Conservation (phyloP, 2,113 vertebrate species). For the Chelonoidis abingdonii region DNA sequence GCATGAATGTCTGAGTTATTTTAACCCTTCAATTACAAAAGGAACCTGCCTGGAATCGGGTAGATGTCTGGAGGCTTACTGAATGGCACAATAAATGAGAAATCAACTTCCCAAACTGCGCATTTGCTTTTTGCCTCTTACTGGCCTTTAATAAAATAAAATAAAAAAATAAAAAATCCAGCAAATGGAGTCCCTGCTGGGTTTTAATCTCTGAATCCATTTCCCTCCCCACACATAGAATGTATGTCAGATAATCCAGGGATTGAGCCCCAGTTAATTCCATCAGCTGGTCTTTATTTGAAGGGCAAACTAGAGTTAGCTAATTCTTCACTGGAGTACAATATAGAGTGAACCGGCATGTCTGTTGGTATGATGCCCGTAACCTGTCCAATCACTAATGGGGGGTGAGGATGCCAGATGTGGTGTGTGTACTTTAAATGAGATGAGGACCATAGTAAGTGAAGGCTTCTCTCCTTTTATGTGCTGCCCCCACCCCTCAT, state of each 20-base stretch:
- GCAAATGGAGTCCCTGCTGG: not conserved
- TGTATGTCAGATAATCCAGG: constrained; percentile 28
- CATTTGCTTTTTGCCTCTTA: not conserved
- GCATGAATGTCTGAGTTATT: not conserved
- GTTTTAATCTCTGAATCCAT: not conserved
- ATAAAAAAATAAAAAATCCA: not conserved
- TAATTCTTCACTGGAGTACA: not conserved
- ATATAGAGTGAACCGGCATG: not conserved
- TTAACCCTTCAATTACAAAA: not conserved
- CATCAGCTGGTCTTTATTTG: constrained; percentile 27
- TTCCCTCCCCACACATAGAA: not conserved
- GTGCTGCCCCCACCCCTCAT: not conserved
- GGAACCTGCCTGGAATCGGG: not conserved
- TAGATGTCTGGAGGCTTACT: not conserved
- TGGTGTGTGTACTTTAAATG: not conserved
- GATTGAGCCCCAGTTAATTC: constrained; percentile 46
- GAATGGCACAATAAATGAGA: not conserved
- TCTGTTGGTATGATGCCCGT: not conserved
- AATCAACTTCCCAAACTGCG: not conserved
- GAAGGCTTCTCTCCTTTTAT: not conserved
- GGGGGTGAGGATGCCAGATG: not conserved
- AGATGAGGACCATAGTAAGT: rapidly evolving
- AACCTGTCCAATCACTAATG: rapidly evolving
- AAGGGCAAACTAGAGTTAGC: constrained; percentile 18
- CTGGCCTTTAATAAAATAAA: not conserved